Evolutionary conservation across 2,797 vertebrate genomes (phyloP), one percentile per base, ranked within the genome.

Genomic region (Threskiornis aethiopicus): DNA sequence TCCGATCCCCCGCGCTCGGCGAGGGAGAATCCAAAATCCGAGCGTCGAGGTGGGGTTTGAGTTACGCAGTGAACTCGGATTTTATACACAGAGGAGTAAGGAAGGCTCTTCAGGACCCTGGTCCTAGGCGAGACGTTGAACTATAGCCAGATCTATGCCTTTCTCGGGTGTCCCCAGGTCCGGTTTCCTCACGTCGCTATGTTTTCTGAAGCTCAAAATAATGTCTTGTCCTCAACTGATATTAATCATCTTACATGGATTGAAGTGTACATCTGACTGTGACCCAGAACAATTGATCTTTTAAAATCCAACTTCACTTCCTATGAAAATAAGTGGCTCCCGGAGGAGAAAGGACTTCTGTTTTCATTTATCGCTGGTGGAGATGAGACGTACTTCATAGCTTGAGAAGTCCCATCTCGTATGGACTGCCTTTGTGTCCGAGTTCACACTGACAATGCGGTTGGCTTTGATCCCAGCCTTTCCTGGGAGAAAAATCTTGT

Each of bases 401-500:
- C 61, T 91, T n/a, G 84, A 67, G 82, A 47, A 9, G 9, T 71
- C 78, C 87, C 76, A 29, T 89, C 71, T 81, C 57, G 57, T 17
- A 15, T 13, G 58, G 91, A 9, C 87, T 89, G 88, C 65, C 65
- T 67, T 9, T 2, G 8, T 61, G 82, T 73, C 79, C 13, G 13
- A 26, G 41, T 70, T 85, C 52, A 16, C 42, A 76, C 78, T 92
- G 84, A 77, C 72, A 54, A 0, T 29, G 54, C 1, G 12, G 20
- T 19, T 91, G 91, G 78, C 95, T 92, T 95, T 90, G 87, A 89
- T 94, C 87, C 87, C 84, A 86, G 79, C 69, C 65, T 81, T 75
- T 57, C 51, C 75, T 86, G 94, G 84, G 92, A 81, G 52, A 87
- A 92, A 89, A 89, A 62, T 29, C 89, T 35, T 52, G 28, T 72